Percentiles rank a stretch among this genome's conserved stretches.
phyloP scores from a whole-genome alignment of 2,888 invertebrate genomes.

The Tinea trinotella region DNA sequence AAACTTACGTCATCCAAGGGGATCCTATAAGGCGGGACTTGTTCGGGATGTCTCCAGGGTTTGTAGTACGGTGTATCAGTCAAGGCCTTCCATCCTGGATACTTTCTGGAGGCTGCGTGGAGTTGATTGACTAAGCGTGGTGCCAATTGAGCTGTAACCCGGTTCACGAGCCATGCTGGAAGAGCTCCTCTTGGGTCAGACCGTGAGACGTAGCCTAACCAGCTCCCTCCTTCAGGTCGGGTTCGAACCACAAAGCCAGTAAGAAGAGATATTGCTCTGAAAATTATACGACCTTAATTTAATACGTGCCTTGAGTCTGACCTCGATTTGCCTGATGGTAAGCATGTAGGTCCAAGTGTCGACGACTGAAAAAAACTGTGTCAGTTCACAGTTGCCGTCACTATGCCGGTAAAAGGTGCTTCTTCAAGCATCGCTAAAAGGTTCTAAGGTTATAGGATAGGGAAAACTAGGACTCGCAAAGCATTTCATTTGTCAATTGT shows the following conservation, averaged over 20 bases:
- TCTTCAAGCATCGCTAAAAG: no score
- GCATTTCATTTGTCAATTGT: no score
- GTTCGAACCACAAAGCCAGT: slow-evolving; percentile 80
- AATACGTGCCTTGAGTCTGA: no score
- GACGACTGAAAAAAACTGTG: no score
- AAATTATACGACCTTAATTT: no score
- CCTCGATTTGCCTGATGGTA: no score
- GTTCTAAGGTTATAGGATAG: no score
- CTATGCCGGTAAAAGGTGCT: no score
- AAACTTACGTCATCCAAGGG: slow-evolving; percentile 77
- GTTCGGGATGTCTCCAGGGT: slow-evolving; percentile 92
- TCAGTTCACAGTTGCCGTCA: no score
- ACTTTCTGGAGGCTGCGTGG: slow-evolving; percentile 85
- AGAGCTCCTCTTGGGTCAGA: slow-evolving; percentile 91
- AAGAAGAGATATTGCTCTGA: slow-evolving; percentile 74
- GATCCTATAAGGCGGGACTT: slow-evolving; percentile 81
- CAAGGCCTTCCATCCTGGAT: slow-evolving; percentile 85
- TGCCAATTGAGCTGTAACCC: slow-evolving; percentile 86
- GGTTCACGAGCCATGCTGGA: slow-evolving; percentile 93
- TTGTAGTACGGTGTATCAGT: slow-evolving; percentile 82
- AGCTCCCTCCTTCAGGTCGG: slow-evolving; percentile 74
- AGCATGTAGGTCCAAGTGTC: no score
- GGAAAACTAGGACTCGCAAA: no score
- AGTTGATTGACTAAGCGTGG: slow-evolving; percentile 89
- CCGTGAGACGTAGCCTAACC: slow-evolving; percentile 90